These are phyloP conservation scores for Aleiodes sp. DNA, from an alignment of 1,140 invertebrate species.

Conservation along the genomic window DNA sequence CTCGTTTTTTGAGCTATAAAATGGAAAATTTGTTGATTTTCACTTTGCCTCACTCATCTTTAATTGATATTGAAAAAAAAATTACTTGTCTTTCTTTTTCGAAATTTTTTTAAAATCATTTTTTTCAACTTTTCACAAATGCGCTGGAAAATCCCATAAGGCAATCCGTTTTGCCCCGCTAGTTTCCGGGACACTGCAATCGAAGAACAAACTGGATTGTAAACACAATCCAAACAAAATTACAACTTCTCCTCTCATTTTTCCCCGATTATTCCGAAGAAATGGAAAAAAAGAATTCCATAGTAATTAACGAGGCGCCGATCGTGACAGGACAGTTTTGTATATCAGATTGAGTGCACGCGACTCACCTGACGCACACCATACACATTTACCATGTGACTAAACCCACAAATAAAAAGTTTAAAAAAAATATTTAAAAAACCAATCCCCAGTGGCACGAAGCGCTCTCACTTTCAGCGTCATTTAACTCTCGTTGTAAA, in stretches of 20 bases:
- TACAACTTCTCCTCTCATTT: neutral
- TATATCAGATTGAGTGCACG: conserved; percentile 8
- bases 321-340: neutral
- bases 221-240: conserved; percentile 39
- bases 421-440: neutral
- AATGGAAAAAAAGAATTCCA: too few species aligned
- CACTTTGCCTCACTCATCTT: too few species aligned
- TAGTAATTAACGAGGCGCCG: neutral
- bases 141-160: too few species aligned
- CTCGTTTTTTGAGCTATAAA: too few species aligned
- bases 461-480: conserved; percentile 15
- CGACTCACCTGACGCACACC: conserved; percentile 7
- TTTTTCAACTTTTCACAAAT: too few species aligned
- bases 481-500: conserved; percentile 16
- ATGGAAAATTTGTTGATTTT: too few species aligned
- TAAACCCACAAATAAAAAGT: neutral
- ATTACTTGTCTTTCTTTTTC: too few species aligned
- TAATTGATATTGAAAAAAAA: too few species aligned
- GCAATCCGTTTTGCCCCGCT: too few species aligned
- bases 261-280: neutral
- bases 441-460: conserved; percentile 3
- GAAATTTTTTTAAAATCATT: too few species aligned
- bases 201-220: too few species aligned
- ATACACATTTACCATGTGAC: neutral
- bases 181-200: too few species aligned